Conservation (phyloP, 2,113 vertebrate species). For the Hemibagrus wyckioides region DNA sequence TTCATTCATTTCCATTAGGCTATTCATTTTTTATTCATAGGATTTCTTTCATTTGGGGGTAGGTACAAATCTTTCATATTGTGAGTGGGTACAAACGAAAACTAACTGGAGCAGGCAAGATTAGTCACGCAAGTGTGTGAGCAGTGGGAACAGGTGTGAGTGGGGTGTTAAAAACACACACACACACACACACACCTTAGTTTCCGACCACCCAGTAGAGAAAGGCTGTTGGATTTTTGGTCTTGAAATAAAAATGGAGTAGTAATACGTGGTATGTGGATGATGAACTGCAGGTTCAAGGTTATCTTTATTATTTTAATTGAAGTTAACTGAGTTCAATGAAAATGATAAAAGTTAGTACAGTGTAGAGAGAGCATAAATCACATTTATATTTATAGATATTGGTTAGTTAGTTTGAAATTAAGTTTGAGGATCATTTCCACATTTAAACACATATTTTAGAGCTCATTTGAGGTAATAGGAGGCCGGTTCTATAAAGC, state of each 20-base stretch:
- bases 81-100: background rate
- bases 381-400: conserved; percentile 3
- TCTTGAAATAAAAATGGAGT: conserved; percentile 28
- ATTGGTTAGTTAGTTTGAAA: background rate
- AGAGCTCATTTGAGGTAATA: background rate
- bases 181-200: background rate
- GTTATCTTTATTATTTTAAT: background rate
- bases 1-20: background rate
- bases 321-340: background rate
- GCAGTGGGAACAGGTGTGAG: background rate
- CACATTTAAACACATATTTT: background rate
- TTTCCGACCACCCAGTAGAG: conserved; percentile 61
- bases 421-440: background rate
- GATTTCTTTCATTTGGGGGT: no score
- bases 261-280: background rate
- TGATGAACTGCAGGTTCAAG: background rate
- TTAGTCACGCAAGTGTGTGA: background rate
- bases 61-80: conserved; percentile 7
- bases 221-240: conserved; percentile 55
- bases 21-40: background rate
- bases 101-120: background rate
- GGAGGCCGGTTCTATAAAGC: background rate
- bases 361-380: background rate
- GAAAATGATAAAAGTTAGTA: background rate
- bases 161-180: background rate